Evolutionary conservation across 1,140 invertebrate species (phyloP).

Genomic region (Cydia pomonella): DNA sequence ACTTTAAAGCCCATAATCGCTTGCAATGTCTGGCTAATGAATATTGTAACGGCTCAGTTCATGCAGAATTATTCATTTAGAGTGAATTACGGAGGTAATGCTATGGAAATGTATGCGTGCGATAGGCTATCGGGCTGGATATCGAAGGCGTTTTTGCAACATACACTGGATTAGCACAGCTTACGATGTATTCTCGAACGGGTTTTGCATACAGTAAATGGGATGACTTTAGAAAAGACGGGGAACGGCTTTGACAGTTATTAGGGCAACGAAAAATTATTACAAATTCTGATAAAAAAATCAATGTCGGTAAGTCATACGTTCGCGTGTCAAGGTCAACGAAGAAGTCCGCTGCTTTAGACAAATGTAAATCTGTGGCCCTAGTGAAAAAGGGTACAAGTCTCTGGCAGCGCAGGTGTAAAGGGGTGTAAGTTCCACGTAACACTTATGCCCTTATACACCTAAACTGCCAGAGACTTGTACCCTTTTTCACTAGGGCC

Average conservation of each 20-base stretch:
- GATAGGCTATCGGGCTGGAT: constrained; percentile 48
- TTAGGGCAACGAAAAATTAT: too few relatives aligned
- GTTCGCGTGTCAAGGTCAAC: too few relatives aligned
- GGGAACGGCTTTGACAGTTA: neutral
- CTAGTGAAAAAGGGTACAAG: too few relatives aligned
- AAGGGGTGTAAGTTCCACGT: too few relatives aligned
- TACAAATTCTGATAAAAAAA: too few relatives aligned
- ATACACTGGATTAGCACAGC: constrained; percentile 30
- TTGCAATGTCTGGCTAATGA: constrained; percentile 35
- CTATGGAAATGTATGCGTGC: constrained; percentile 47
- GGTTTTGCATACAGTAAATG: neutral
- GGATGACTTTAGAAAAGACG: neutral
- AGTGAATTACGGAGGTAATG: constrained; percentile 45
- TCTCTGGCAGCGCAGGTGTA: too few relatives aligned
- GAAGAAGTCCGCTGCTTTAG: too few relatives aligned
- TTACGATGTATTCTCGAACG: constrained; percentile 32
- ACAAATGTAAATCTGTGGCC: too few relatives aligned
- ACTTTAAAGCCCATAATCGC: neutral
- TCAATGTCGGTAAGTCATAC: too few relatives aligned
- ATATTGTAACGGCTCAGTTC: constrained; percentile 37
- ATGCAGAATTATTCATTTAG: constrained; percentile 47
- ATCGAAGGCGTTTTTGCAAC: constrained; percentile 43
- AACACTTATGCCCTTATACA: too few relatives aligned
- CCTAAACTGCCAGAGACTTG: too few relatives aligned
- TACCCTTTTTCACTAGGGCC: too few relatives aligned